Evolutionary conservation across 2,797 vertebrate species (phyloP).

Genomic region (Cirrhinus molitorella): DNA sequence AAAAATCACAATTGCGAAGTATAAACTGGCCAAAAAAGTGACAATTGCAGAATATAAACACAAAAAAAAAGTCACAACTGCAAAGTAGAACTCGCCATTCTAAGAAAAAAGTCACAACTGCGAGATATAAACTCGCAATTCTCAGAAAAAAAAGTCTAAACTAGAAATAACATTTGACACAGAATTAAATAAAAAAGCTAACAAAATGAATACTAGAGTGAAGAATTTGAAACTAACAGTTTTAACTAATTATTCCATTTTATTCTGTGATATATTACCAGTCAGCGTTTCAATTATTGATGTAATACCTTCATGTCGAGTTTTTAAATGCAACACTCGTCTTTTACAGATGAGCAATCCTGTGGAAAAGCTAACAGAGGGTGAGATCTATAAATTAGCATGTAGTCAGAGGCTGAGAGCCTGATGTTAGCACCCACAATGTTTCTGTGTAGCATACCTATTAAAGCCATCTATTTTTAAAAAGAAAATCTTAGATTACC

Average conservation of each 20-base stretch:
- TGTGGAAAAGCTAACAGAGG: background rate
- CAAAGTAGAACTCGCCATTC: too few species aligned
- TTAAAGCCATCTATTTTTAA: background rate
- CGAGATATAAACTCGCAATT: too few species aligned
- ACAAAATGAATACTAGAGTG: background rate
- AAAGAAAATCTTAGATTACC: background rate
- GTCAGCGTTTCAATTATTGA: background rate
- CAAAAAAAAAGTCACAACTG: too few species aligned
- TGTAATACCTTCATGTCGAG: background rate
- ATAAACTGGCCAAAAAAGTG: too few species aligned
- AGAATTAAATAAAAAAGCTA: too few species aligned
- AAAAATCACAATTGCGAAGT: too few species aligned
- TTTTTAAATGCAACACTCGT: background rate
- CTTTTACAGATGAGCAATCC: constrained; percentile 25
- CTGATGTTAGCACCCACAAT: background rate
- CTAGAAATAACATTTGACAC: too few species aligned
- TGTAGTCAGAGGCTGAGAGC: background rate
- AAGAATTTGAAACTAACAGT: background rate
- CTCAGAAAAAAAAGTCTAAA: too few species aligned
- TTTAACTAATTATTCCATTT: background rate
- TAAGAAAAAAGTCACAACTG: too few species aligned
- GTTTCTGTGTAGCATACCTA: constrained; percentile 12
- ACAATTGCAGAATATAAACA: too few species aligned
- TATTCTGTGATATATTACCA: background rate
- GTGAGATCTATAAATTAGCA: constrained; percentile 23